Evolutionary conservation across 1,140 invertebrate species (phyloP).

Genomic region (Drosophila azteca): DNA sequence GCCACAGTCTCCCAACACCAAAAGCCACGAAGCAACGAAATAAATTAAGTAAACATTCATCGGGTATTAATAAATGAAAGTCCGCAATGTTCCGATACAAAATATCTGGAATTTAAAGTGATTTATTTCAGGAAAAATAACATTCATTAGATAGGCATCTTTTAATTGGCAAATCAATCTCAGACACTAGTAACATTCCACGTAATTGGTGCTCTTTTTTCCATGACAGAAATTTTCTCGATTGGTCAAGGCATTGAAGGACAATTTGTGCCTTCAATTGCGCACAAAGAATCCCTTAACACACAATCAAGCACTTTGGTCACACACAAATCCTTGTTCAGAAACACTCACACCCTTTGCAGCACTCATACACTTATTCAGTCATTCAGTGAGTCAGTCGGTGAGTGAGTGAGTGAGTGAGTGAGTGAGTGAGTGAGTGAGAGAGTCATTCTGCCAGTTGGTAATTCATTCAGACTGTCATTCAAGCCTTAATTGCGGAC

Average conservation of each 20-base stretch:
- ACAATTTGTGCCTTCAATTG: constrained; percentile 23
- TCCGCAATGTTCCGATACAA: no score
- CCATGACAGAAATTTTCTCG: background rate
- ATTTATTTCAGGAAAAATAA: no score
- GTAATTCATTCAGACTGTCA: constrained; percentile 75
- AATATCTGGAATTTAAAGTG: no score
- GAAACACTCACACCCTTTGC: constrained; percentile 20
- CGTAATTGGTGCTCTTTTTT: background rate
- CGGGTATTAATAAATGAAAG: no score
- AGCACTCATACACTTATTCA: background rate
- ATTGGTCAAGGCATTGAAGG: constrained; percentile 26
- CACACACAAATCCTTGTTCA: constrained; percentile 29
- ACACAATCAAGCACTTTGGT: constrained; percentile 33
- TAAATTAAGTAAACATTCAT: no score
- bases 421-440: background rate
- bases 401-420: constrained; percentile 40
- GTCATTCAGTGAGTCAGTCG: constrained; percentile 47
- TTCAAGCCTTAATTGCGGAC: constrained; percentile 76
- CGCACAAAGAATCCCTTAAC: constrained; percentile 24
- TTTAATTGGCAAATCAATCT: no score
- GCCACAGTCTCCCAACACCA: no score
- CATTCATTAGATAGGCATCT: no score
- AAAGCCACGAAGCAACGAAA: no score
- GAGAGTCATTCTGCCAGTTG: background rate
- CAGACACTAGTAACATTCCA: background rate